phyloP scores from a whole-genome alignment of 2,888 invertebrate species.

The Atethmia centrago region DNA sequence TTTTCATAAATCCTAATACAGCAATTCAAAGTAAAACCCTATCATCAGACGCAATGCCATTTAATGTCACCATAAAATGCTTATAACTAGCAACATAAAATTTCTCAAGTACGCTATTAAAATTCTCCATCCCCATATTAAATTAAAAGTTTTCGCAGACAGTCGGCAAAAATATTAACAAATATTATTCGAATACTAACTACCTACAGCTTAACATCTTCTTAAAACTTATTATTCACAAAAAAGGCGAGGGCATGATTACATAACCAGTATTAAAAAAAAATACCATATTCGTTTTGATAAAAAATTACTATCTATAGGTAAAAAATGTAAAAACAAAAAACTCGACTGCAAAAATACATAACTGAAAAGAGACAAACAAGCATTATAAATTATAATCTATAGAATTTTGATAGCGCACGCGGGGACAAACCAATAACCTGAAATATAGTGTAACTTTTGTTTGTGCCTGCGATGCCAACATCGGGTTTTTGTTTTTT shows the following conservation, averaged over 20 bases:
- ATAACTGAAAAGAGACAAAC: too few species aligned
- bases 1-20: neutral
- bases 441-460: too few species aligned
- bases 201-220: neutral
- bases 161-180: neutral
- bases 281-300: too few species aligned
- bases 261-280: too few species aligned
- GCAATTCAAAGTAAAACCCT: neutral
- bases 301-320: too few species aligned
- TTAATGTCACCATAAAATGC: slow-evolving; percentile 27
- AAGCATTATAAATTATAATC: too few species aligned
- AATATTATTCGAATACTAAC: neutral
- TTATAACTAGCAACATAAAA: slow-evolving; percentile 33
- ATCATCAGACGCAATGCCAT: slow-evolving; percentile 9
- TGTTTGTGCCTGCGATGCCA: too few species aligned
- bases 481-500: too few species aligned
- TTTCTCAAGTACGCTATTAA: slow-evolving; percentile 29
- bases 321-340: too few species aligned
- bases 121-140: slow-evolving; percentile 8
- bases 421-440: too few species aligned
- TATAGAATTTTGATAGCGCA: too few species aligned
- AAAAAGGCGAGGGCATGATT: neutral
- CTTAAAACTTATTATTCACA: neutral
- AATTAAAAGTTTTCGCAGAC: slow-evolving; percentile 8
- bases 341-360: too few species aligned